Conservation (phyloP, 2,888 invertebrate species). For the Synergus itoensis region DNA sequence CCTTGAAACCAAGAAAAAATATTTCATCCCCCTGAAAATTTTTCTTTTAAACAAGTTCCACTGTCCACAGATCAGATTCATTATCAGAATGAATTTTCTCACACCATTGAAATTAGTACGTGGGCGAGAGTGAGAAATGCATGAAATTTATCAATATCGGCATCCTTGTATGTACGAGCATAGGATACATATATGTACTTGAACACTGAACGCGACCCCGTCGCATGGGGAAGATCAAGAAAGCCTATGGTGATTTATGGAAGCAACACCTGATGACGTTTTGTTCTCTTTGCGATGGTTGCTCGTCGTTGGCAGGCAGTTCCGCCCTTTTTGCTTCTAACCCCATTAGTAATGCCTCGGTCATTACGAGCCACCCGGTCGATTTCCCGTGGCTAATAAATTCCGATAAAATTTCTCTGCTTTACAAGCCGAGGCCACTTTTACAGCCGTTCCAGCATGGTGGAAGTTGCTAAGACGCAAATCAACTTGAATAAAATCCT, state of each 20-base stretch:
- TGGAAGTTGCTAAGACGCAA: constrained; percentile 1
- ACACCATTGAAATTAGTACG: constrained; percentile 9
- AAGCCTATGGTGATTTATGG: constrained; percentile 71
- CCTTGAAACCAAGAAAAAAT: background rate
- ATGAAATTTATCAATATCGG: constrained; percentile 39
- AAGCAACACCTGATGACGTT: constrained; percentile 73
- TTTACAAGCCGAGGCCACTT: constrained; percentile 19
- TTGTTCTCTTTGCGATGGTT: constrained; percentile 69
- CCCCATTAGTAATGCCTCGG: constrained; percentile 69
- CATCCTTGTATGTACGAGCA: background rate
- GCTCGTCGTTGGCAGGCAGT: constrained; percentile 63
- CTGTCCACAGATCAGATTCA: constrained; percentile 25
- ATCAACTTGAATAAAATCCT: constrained; percentile 15
- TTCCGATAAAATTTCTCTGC: constrained; percentile 67
- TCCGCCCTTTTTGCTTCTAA: constrained; percentile 67
- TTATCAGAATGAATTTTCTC: constrained; percentile 13
- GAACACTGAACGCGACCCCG: background rate
- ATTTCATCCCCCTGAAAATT: background rate
- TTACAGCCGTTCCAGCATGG: background rate
- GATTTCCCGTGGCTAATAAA: constrained; percentile 71
- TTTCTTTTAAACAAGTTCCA: background rate
- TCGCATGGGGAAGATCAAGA: constrained; percentile 55
- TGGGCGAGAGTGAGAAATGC: constrained; percentile 33
- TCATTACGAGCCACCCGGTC: constrained; percentile 68
- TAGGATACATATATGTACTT: background rate